Evolutionary conservation across 2,113 vertebrate genomes (phyloP), one percentile per base, ranked within the genome.

Genomic region (Chaenogobius annularis): DNA sequence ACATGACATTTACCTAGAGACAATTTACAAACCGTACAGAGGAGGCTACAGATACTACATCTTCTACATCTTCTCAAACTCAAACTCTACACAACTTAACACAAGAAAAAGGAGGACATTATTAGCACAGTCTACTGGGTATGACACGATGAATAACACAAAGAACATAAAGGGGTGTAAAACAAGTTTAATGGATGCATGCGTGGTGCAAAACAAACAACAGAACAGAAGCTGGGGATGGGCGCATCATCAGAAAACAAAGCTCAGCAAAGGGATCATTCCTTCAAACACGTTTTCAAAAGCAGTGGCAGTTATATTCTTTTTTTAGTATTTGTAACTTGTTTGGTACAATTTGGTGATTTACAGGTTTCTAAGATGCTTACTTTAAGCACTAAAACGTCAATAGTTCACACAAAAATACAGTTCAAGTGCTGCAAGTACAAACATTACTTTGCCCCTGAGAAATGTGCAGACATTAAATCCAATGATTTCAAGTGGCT

Each of bases 21-120:
- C 81, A 90, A 71, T 74, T 75, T 73, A 83, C 74, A 73, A 22
- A 82, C 62, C 58, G 72, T 81, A 90, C 86, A 90, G 61, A 82
- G 80, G 81, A 81, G 64, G 66, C 72, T 82, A 84, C 71, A 31
- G 58, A 79, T 79, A 90, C 81, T 82, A 73, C 86, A 80, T 66
- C 76, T 83, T 88, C 81, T 82, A 73, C 86, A 80, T 66, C 76
- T 83, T 88, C 66, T 73, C 26, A 10, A 89, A 90, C 87, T 63
- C 56, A 84, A 81, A 68, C 56, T 66, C 65, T 17, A 69, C 56
- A 78, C 76, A 82, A 86, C 72, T 86, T 74, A 81, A 78, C 37
- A 74, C 35, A 50, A 55, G 68, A 46, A 64, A 76, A 82, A 75
- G 50, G 66, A 64, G 66, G 73, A 72, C 65, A 78, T 70, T 69